Evolutionary conservation across 2,888 invertebrate genomes (phyloP).

Genomic region (Pseudococcus longispinus): DNA sequence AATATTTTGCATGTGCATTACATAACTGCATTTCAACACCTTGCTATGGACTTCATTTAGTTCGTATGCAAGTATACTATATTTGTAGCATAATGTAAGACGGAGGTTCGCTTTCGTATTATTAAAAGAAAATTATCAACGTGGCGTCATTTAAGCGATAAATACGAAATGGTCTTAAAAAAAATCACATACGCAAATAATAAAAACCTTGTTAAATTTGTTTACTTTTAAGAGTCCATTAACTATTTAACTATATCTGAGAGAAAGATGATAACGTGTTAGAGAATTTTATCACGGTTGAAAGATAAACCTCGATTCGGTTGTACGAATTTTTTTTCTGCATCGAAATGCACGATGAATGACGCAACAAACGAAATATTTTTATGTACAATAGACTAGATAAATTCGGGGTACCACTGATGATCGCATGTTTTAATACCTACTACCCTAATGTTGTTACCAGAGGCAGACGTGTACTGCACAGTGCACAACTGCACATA

Average conservation of each 20-base stretch:
- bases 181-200: slow-evolving; percentile 10
- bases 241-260: slow-evolving; percentile 8
- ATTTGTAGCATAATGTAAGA: neutral
- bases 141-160: slow-evolving; percentile 27
- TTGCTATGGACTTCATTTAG: neutral
- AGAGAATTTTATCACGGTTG: slow-evolving; percentile 15
- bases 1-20: slow-evolving; percentile 19
- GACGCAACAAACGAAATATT: neutral
- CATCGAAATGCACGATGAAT: neutral
- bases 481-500: neutral
- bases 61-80: neutral
- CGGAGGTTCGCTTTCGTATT: neutral
- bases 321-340: slow-evolving; percentile 7
- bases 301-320: slow-evolving; percentile 36
- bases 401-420: neutral
- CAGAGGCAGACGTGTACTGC: neutral
- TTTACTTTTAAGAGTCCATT: slow-evolving; percentile 38
- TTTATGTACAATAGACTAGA: neutral
- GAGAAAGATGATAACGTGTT: neutral
- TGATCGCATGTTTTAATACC: neutral
- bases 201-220: slow-evolving; percentile 36
- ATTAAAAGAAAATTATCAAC: neutral
- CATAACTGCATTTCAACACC: neutral
- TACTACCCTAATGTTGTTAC: neutral
- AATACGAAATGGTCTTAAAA: slow-evolving; percentile 11